Evolutionary conservation across 2,113 vertebrate genomes (phyloP), one percentile per base, ranked within the genome.

Genomic region (Cavia porcellus): DNA sequence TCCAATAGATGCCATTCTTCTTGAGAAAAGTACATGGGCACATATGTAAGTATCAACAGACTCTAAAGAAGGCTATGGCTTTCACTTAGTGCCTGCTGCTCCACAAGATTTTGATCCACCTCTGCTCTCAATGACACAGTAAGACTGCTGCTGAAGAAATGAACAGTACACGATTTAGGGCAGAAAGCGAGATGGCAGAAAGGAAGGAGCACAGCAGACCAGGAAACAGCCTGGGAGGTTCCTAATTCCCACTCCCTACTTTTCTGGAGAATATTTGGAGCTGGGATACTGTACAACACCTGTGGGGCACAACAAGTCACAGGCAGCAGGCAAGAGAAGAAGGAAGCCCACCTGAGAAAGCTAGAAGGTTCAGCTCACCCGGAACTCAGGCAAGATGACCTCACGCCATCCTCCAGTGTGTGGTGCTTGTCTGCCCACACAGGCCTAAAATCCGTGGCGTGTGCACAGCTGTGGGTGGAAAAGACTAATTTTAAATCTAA

Each of bases 1-100:
- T 42, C 22, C 83, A 98, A 28, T 62, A 97, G 59, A n/a, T 64
- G 20, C 98, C 98, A 97, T 55, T 98, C 97, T 81, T 97, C 96
- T 47, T 97, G 68, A 4, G 97, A 87, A 93, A 98, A 98, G 89
- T 81, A 83, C 59, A 98, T 20, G 0, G 91, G 83, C 83, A 98
- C 96, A 88, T 98, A 96, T 86, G 97, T 97, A 90, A 98, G 96
- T 11, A 96, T 86, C 94, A 97, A 81, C 25, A 74, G 81, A 86
- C 25, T 93, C 97, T 98, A 45, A 89, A 96, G 85, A 89, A 93
- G 45, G 96, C 35, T 94, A 83, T 15, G 38, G 50, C 19, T 47
- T 64, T 52, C 28, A 14, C 83, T 95, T 55, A 96, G 74, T 80
- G 77, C 42, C 28, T 47, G 93, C 77, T 52, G 83, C 12, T 30